Conservation (phyloP, 2,797 vertebrate genomes). For the Lepidocolaptes lacrymiger region DNA sequence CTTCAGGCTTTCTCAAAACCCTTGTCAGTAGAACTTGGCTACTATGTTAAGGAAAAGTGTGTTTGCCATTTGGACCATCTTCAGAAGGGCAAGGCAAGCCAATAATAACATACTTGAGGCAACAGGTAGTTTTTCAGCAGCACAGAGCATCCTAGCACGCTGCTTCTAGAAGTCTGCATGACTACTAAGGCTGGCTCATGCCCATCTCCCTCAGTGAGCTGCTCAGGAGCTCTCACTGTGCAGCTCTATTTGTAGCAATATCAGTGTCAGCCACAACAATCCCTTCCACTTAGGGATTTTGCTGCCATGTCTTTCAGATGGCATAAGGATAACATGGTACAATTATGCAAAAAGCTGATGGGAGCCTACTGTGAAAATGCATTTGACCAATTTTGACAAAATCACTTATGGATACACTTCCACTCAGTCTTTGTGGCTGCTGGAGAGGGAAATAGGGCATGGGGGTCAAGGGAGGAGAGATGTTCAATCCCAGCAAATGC, state of each 20-base stretch:
- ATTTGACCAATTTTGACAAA: background rate
- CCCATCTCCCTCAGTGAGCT: background rate
- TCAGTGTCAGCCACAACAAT: background rate
- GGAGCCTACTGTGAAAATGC: background rate
- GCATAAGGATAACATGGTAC: background rate
- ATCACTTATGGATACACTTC: background rate
- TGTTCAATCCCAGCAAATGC: background rate
- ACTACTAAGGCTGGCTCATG: background rate
- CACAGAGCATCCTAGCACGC: rapidly evolving
- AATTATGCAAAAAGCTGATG: background rate
- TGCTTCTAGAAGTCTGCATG: background rate
- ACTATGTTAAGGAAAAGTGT: background rate
- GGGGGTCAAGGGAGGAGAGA: background rate
- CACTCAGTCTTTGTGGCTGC: background rate
- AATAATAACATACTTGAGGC: background rate
- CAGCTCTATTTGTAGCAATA: background rate
- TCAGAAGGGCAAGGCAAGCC: background rate
- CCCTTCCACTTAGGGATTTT: background rate
- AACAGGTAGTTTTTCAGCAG: background rate
- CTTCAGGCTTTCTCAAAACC: background rate
- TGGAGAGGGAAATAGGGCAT: background rate
- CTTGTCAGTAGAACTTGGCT: background rate
- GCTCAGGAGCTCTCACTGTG: background rate
- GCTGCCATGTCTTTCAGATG: background rate
- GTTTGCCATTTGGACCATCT: background rate